Evolutionary conservation across 2,797 vertebrate species (phyloP).

Genomic region (Centroberyx gerrardi): DNA sequence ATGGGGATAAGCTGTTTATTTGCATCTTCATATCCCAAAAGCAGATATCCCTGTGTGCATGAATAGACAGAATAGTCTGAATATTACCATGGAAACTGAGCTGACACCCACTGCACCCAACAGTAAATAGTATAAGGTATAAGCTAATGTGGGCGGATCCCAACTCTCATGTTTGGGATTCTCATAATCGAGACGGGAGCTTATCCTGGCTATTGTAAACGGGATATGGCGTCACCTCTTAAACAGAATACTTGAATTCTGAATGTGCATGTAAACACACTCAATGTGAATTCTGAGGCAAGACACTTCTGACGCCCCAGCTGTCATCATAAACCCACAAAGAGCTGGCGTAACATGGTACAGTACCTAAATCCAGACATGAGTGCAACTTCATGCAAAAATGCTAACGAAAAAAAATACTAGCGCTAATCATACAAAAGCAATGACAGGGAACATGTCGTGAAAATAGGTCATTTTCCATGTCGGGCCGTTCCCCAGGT

Average conservation of each 20-base stretch:
- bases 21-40: not conserved
- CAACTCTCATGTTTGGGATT: not conserved
- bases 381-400: conserved; percentile 85
- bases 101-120: not conserved
- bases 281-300: conserved; percentile 54
- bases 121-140: not conserved
- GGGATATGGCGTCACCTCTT: not conserved
- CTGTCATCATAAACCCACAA: conserved; percentile 61
- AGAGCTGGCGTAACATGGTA: conserved; percentile 72
- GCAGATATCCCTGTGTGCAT: not conserved
- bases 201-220: not conserved
- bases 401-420: conserved; percentile 26
- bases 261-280: conserved; percentile 57
- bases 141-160: not conserved
- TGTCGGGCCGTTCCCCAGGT: conserved; percentile 50
- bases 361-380: conserved; percentile 66
- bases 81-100: conserved; percentile 3
- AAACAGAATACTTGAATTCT: not conserved
- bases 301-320: conserved; percentile 59
- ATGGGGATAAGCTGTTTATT: not conserved
- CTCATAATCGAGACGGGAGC: not conserved
- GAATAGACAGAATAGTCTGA: not conserved
- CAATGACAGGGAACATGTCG: conserved; percentile 60
- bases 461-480: conserved; percentile 60
- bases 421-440: conserved; percentile 76